phyloP scores from a whole-genome alignment of 2,888 invertebrate genomes.

The Oscheius myriophilus region DNA sequence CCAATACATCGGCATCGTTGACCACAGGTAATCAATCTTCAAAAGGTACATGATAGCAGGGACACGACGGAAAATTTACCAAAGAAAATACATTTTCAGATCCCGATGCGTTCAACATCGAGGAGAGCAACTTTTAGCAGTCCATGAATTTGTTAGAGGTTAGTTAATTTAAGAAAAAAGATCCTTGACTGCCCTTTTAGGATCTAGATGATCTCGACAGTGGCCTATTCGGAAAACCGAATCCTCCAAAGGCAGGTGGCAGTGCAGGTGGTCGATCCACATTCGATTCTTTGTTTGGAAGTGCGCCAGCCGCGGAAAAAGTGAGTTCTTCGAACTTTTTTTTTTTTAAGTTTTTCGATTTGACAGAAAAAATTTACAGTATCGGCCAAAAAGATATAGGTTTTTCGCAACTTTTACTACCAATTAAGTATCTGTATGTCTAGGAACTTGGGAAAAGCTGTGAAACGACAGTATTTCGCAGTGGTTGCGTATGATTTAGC shows the following conservation, averaged over 20 bases:
- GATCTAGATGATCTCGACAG: conserved; percentile 26
- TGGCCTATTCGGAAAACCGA: conserved; percentile 19
- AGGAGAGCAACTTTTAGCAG: too few relatives aligned
- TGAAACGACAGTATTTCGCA: too few relatives aligned
- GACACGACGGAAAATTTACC: too few relatives aligned
- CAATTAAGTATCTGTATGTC: too few relatives aligned
- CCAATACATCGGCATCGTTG: background rate
- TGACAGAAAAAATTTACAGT: conserved; percentile 2
- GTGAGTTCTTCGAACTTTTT: background rate
- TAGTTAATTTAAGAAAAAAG: background rate
- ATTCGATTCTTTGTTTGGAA: conserved; percentile 3
- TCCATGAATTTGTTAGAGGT: background rate
- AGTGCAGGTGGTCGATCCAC: background rate
- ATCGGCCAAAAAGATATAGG: too few relatives aligned
- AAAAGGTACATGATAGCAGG: too few relatives aligned
- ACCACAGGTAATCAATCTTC: too few relatives aligned
- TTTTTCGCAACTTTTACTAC: too few relatives aligned
- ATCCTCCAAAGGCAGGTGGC: background rate
- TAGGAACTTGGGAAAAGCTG: too few relatives aligned
- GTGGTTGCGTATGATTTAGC: too few relatives aligned
- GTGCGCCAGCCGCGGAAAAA: background rate
- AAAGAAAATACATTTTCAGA: too few relatives aligned
- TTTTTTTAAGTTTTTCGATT: conserved; percentile 2
- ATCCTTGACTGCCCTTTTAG: background rate
- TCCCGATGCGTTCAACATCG: too few relatives aligned